Conservation (phyloP, 2,888 invertebrate species). For the Eurytoma adleriae region DNA sequence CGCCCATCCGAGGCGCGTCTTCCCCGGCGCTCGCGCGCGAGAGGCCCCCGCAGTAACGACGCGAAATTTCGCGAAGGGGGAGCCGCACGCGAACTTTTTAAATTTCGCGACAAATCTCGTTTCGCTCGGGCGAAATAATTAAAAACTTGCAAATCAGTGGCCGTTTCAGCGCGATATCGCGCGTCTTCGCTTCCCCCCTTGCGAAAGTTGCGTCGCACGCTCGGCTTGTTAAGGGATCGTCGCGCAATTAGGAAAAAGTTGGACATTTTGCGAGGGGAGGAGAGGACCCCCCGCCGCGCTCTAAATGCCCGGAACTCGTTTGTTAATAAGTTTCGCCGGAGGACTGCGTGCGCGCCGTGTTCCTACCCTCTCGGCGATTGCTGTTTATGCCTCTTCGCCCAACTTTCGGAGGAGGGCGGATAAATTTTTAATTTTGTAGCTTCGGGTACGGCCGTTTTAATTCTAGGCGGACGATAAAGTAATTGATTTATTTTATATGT, state of each 20-base stretch:
- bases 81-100: slow-evolving; percentile 19
- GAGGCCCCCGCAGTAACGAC: not conserved
- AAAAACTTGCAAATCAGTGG: slow-evolving; percentile 47
- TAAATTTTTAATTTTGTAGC: no score
- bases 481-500: no score
- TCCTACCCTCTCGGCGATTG: no score
- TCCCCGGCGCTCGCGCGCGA: not conserved
- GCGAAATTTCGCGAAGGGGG: slow-evolving; percentile 2
- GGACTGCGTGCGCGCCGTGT: no score
- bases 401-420: no score
- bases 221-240: slow-evolving; percentile 18
- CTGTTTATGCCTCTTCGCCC: no score
- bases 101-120: slow-evolving; percentile 51
- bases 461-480: no score
- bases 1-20: slow-evolving; percentile 1
- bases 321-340: not conserved
- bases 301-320: slow-evolving; percentile 1
- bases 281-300: not conserved
- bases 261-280: not conserved
- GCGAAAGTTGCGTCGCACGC: not conserved
- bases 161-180: slow-evolving; percentile 2
- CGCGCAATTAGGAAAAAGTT: slow-evolving; percentile 20
- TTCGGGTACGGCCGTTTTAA: no score
- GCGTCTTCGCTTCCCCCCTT: not conserved
- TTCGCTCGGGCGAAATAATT: slow-evolving; percentile 47